Evolutionary conservation across 2,888 invertebrate species (phyloP), one percentile per base, ranked within the genome.

Genomic region (Caenorhabditis sp.): DNA sequence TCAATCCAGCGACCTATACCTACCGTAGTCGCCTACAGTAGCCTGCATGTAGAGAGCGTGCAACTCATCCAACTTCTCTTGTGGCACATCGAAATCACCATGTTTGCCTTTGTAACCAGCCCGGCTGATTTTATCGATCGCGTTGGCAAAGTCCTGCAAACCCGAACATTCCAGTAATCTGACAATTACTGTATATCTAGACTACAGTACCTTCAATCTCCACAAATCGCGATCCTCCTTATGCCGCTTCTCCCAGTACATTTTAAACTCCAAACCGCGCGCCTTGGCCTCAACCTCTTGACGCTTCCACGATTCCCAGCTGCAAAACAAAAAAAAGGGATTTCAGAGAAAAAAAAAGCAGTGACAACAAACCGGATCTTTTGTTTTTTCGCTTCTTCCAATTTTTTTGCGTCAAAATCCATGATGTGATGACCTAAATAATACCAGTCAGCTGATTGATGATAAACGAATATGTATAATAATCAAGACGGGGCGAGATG

Each of bases 101-200:
- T 81, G 83, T 57, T 81, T 80, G 10, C 84, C 84, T 31, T 80
- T 79, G 76, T 84, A 84, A 2, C 84, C 84, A 14, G 82, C 78
- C 5, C 81, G 79, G 53, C 79, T 76, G 64, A 82, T 72, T 58
- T 83, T 83, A 63, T 83, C 83, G 57, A 81, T 67, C 23, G 84
- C 83, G 50, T 83, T 81, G 23, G 80, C 82, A 59, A 84, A 83
- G 36, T 83, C 82, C 80, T 83, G 54, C 61, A 78, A 59, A 4
- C n/a, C n/a, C n/a, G n/a, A n/a, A n/a, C n/a, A n/a, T n/a, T n/a
- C n/a, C n/a, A n/a, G n/a, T n/a, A n/a, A n/a, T 50, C 20, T 36
- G 10, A 8, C 36, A 5, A 8, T 36, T 10, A 36, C 5, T 36
- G 36, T 36, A 36, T n/a, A n/a, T n/a, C n/a, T n/a, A n/a, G n/a